A percentile compares a stretch with the other conserved stretches of the same genome.
Evolutionary conservation across 2,888 invertebrate species (phyloP).

Genomic region (Tribolium freemani): DNA sequence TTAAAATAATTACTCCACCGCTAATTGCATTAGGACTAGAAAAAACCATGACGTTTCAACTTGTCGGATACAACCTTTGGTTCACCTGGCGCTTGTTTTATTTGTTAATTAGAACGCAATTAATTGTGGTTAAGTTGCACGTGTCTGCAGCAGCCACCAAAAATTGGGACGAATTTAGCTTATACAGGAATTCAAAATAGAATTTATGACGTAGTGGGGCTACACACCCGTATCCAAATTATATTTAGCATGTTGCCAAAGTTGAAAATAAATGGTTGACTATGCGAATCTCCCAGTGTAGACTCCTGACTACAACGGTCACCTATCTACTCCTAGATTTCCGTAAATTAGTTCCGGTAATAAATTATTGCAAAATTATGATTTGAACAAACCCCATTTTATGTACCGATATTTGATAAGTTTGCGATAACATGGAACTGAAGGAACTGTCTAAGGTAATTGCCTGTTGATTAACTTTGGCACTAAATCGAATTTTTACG

Average conservation of each 20-base stretch:
- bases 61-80: neutral
- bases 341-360: conserved; percentile 36
- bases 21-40: neutral
- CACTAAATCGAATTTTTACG: neutral
- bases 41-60: neutral
- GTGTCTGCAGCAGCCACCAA: conserved; percentile 14
- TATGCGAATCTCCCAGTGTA: conserved; percentile 44
- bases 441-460: conserved; percentile 36
- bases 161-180: conserved; percentile 44
- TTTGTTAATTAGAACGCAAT: conserved; percentile 6
- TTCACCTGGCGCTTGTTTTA: neutral
- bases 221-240: conserved; percentile 38
- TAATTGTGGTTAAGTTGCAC: conserved; percentile 11
- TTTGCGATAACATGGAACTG: conserved; percentile 25
- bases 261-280: conserved; percentile 52
- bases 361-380: conserved; percentile 9
- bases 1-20: neutral
- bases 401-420: conserved; percentile 41
- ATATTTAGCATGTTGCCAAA: conserved; percentile 49
- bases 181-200: conserved; percentile 52
- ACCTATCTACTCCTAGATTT: conserved; percentile 6
- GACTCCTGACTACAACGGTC: conserved; percentile 17
- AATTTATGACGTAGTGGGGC: conserved; percentile 49
- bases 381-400: conserved; percentile 26
- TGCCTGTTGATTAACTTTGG: neutral